A percentile compares a stretch with the other conserved stretches of the same genome.
These are phyloP conservation scores for Merluccius polli DNA, from an alignment of 2,797 vertebrate genomes.

Conservation along the genomic window DNA sequence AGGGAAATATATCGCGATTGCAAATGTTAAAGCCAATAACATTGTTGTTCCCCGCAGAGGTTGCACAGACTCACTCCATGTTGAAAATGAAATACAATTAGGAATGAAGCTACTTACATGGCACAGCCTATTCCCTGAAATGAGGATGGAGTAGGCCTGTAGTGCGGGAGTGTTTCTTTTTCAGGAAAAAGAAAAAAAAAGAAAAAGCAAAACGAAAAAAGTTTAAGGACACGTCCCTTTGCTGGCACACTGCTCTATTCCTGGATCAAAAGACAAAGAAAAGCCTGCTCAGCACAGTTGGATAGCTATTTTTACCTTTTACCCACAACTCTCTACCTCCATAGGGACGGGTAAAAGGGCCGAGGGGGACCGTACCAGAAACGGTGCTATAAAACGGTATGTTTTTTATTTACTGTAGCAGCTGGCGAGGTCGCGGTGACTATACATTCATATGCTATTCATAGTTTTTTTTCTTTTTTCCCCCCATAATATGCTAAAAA, in stretches of 20 bases:
- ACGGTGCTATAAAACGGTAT: not conserved
- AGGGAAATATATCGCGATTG: not conserved
- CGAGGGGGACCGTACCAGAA: not conserved
- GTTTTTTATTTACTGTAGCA: not conserved
- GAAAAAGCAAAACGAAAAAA: not conserved
- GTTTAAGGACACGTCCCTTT: conserved; percentile 3
- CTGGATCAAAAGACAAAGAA: not conserved
- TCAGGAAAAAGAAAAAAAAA: not conserved
- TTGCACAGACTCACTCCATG: not conserved
- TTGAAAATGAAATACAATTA: not conserved
- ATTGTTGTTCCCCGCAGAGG: not conserved
- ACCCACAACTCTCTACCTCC: not conserved
- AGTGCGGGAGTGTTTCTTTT: not conserved
- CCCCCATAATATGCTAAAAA: not conserved
- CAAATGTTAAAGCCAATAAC: not conserved
- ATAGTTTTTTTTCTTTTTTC: not conserved
- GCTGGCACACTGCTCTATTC: not conserved
- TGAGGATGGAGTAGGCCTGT: no score
- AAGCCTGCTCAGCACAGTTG: not conserved
- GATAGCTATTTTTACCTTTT: not conserved
- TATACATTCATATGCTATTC: not conserved
- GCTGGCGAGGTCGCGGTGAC: not conserved
- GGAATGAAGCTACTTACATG: not conserved
- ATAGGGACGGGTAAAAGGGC: not conserved
- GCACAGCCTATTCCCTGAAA: not conserved